phyloP scores from a whole-genome alignment of 2,797 vertebrate species.

The Myotis vivesi region DNA sequence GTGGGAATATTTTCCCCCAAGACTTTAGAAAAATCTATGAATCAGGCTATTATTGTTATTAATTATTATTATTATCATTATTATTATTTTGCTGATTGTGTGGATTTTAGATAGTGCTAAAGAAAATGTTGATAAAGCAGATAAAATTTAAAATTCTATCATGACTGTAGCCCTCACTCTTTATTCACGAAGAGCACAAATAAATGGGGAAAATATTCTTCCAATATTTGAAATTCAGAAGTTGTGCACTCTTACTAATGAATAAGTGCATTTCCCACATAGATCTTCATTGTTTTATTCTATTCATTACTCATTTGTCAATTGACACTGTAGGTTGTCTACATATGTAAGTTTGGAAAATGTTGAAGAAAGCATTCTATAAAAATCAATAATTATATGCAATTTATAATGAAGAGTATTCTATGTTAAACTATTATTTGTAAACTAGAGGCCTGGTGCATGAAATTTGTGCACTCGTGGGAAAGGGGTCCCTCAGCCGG shows the following conservation, averaged over 20 bases:
- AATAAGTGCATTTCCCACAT: background rate
- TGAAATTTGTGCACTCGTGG: too few species aligned
- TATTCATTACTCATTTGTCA: background rate
- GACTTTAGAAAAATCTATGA: background rate
- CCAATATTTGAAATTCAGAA: conserved; percentile 1
- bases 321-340: background rate
- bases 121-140: conserved; percentile 50
- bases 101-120: background rate
- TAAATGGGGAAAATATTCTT: background rate
- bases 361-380: background rate
- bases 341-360: background rate
- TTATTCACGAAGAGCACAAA: background rate
- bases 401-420: background rate
- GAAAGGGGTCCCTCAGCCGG: too few species aligned
- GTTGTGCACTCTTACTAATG: background rate
- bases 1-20: background rate
- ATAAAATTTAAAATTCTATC: conserved; percentile 8
- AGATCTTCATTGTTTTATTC: background rate
- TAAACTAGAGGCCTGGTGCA: too few species aligned
- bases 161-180: background rate
- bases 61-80: too few species aligned
- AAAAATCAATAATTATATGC: background rate
- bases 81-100: background rate
- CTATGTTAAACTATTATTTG: background rate
- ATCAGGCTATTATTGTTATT: background rate